Conservation (phyloP, 2,888 invertebrate genomes). For the Tetranychus piercei region DNA sequence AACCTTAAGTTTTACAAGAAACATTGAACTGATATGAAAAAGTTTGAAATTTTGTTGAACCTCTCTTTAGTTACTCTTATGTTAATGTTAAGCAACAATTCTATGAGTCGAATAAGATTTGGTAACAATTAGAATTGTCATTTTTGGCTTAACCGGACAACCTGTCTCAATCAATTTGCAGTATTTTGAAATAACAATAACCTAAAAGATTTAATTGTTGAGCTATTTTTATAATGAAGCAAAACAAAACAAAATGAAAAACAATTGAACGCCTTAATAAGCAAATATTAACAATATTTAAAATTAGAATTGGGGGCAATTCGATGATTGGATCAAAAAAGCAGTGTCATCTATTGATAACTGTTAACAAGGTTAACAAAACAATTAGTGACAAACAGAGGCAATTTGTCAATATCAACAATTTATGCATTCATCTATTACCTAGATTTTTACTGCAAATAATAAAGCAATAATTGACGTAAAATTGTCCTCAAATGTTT, state of each 20-base stretch:
- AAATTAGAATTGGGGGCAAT: not conserved
- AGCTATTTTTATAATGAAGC: too few relatives aligned
- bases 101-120: too few relatives aligned
- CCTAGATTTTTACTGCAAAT: not conserved
- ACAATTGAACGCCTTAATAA: not conserved
- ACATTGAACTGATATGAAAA: too few relatives aligned
- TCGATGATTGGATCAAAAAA: not conserved
- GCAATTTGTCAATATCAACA: not conserved
- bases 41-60: too few relatives aligned
- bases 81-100: too few relatives aligned
- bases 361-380: not conserved
- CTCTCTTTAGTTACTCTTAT: too few relatives aligned
- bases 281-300: not conserved
- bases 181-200: too few relatives aligned
- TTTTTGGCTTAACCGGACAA: too few relatives aligned
- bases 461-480: not conserved
- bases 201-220: too few relatives aligned
- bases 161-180: too few relatives aligned
- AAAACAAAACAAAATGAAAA: not conserved
- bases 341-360: not conserved
- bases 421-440: not conserved
- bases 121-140: too few relatives aligned
- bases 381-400: not conserved
- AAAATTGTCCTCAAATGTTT: not conserved
- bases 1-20: not conserved